Conservation (phyloP, 2,797 vertebrate species). For the Novumbra hubbsi region DNA sequence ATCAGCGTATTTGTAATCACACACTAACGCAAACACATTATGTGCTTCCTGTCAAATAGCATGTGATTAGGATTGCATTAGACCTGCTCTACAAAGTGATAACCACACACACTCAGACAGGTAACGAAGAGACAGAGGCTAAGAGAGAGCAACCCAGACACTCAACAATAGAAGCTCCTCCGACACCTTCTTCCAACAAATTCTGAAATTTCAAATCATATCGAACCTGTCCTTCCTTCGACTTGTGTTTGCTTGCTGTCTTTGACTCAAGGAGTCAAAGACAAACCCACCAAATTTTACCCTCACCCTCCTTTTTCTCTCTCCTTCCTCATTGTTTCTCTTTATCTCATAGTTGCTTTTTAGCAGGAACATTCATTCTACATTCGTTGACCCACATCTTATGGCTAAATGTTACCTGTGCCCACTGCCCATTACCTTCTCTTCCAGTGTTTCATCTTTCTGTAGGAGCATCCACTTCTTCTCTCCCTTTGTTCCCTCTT, state of each 20-base stretch:
- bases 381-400: background rate
- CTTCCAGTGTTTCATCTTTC: background rate
- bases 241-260: background rate
- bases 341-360: slow-evolving; percentile 14
- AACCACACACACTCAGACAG: background rate
- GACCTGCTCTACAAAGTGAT: background rate
- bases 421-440: background rate
- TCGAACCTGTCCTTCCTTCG: background rate
- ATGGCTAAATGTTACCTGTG: slow-evolving; percentile 12
- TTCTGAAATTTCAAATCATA: background rate
- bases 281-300: slow-evolving; percentile 42
- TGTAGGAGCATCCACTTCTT: background rate
- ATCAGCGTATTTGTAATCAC: background rate
- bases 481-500: background rate
- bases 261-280: slow-evolving; percentile 14
- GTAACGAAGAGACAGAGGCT: background rate
- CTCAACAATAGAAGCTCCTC: background rate
- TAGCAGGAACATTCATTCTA: background rate
- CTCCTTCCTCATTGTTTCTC: background rate
- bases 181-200: no score
- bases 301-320: slow-evolving; percentile 13
- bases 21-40: background rate
- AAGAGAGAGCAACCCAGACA: background rate
- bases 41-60: background rate
- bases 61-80: background rate